Evolutionary conservation across 2,797 vertebrate genomes (phyloP).

Genomic region (Melanotaenia parkinsoni): DNA sequence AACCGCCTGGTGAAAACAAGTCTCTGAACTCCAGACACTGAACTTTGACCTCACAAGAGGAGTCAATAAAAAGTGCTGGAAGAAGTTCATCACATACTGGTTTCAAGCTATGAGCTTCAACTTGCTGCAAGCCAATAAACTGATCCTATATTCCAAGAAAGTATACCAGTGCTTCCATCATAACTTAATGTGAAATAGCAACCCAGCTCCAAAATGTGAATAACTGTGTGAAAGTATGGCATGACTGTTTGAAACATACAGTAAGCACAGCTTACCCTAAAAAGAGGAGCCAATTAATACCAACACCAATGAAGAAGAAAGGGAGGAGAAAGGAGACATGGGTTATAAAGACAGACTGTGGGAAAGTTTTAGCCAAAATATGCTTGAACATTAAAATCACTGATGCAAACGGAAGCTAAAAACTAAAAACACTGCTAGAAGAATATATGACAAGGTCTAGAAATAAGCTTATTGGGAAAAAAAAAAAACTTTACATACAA

Average conservation of each 20-base stretch:
- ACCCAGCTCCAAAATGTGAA: neutral
- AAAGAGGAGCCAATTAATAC: neutral
- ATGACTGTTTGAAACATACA: neutral
- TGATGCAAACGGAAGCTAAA: neutral
- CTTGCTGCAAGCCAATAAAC: neutral
- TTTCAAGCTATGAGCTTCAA: conserved; percentile 2
- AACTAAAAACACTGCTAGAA: neutral
- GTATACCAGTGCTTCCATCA: neutral
- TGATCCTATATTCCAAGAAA: conserved; percentile 10
- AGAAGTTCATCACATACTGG: conserved; percentile 30
- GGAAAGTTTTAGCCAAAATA: neutral
- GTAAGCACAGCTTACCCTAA: neutral
- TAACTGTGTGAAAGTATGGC: neutral
- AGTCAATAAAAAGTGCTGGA: conserved; percentile 43
- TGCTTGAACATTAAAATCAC: neutral
- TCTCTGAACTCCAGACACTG: conserved; percentile 51
- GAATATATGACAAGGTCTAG: neutral
- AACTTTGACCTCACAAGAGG: conserved; percentile 52
- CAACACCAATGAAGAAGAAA: neutral
- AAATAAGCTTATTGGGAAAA: neutral
- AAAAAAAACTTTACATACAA: neutral
- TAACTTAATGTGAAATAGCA: neutral
- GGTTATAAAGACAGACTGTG: neutral
- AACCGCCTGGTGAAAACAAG: conserved; percentile 21
- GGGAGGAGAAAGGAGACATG: neutral